Evolutionary conservation across 1,140 invertebrate genomes (phyloP), one percentile per base, ranked within the genome.

Genomic region (Pogonomyrmex californicus): DNA sequence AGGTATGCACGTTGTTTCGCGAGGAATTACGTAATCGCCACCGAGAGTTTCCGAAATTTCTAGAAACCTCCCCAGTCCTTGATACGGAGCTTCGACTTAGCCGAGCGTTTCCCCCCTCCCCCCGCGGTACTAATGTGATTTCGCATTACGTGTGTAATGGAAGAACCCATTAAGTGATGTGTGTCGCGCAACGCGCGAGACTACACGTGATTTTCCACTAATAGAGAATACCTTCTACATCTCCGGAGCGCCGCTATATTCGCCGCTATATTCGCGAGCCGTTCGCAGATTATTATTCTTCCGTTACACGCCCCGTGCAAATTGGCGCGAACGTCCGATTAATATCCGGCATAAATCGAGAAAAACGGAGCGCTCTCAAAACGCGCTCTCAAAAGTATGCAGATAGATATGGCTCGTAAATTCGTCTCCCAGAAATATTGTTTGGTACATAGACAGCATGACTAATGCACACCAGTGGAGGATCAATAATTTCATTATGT

Each of bases 131-230:
- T 86, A 86, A 88, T 81, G 75, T 82, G 75, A 89, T 89, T 88
- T 88, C 66, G 30, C 73, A 87, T 86, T 81, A 83, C 86, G 62
- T 88, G 73, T 78, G 81, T 89, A 89, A 88, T 89, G 86, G 88
- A 88, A 85, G 73, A 88, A 89, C 81, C 81, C 70, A 89, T 89
- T 89, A 88, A 86, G 66, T 83, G 87, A 62, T 56, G 47, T 60
- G 62, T 14, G 51, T 66, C 49, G 38, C 36, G 23, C 30, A 6
- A 1, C 17, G 54, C 58, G 44, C 71, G 41, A 51, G 38, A 23
- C 23, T 58, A 4, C 41, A 47, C 41, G 9, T 60, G 79, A 75
- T 33, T 36, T 70, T 33, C 41, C 4, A 23, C 44, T 5, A 36
- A 82, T 49, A 60, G 44, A 75, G 47, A 23, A 23, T 83, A 60